These are phyloP conservation scores for Steatocranus sp. DNA, from an alignment of 2,797 vertebrate genomes.

Conservation along the genomic window DNA sequence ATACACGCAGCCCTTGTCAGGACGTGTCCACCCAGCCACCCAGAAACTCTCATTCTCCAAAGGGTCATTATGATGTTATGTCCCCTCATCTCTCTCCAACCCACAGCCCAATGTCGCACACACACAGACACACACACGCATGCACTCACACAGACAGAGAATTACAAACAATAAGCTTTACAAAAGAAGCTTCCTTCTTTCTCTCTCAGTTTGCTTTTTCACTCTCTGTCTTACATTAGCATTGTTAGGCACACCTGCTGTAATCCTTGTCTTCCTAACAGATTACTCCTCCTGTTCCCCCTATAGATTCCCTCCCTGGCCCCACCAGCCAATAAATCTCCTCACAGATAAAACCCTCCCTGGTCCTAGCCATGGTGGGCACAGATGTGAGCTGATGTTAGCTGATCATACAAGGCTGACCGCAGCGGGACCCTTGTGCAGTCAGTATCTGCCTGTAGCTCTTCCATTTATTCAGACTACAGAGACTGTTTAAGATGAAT, in stretches of 20 bases:
- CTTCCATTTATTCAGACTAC: neutral
- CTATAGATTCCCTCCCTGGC: conserved; percentile 54
- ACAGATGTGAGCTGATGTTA: conserved; percentile 32
- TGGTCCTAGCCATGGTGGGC: neutral
- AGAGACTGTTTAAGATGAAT: neutral
- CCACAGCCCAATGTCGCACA: neutral
- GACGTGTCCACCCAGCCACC: conserved; percentile 16
- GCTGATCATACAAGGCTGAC: conserved; percentile 26
- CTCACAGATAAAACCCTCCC: conserved; percentile 42
- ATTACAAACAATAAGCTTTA: neutral
- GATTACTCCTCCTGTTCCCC: conserved; percentile 55
- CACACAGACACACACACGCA: neutral
- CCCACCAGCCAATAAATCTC: conserved; percentile 64
- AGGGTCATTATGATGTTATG: conserved; percentile 42
- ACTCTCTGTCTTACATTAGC: conserved; percentile 43
- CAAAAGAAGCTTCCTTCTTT: neutral
- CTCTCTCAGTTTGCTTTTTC: neutral
- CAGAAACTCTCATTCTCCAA: conserved; percentile 24
- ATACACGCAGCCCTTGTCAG: neutral
- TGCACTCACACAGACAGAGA: neutral
- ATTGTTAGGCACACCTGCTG: conserved; percentile 67
- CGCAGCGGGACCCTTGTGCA: neutral
- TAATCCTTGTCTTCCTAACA: conserved; percentile 66
- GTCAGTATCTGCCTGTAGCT: neutral
- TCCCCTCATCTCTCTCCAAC: neutral